Evolutionary conservation across 2,888 invertebrate genomes (phyloP).

Genomic region (Mythimna impura): DNA sequence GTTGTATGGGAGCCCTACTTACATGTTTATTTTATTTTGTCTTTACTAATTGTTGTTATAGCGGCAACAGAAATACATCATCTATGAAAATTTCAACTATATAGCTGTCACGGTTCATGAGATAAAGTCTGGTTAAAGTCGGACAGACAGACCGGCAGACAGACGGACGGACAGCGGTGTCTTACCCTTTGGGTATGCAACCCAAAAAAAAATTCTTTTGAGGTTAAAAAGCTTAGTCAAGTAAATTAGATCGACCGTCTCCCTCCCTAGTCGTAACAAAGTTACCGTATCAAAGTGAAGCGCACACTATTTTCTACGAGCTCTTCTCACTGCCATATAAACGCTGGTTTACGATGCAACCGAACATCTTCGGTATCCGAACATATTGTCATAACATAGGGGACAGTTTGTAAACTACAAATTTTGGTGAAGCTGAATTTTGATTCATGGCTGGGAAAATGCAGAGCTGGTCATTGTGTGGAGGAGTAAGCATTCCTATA

Average conservation of each 20-base stretch:
- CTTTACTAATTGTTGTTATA: too few relatives aligned
- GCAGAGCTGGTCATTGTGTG: not conserved
- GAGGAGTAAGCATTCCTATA: not conserved
- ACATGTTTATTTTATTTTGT: too few relatives aligned
- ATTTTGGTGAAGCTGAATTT: conserved; percentile 11
- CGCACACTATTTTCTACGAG: conserved; percentile 58
- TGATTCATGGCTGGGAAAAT: conserved; percentile 16
- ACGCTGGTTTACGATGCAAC: conserved; percentile 47
- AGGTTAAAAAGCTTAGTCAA: too few relatives aligned
- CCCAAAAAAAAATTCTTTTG: too few relatives aligned
- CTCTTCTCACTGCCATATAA: conserved; percentile 41
- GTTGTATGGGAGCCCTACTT: too few relatives aligned
- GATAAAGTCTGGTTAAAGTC: too few relatives aligned
- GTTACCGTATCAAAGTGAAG: conserved; percentile 45
- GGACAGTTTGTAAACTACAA: conserved; percentile 12
- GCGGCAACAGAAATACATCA: too few relatives aligned
- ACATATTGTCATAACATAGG: conserved; percentile 22
- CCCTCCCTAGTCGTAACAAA: conserved; percentile 48
- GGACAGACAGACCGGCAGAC: too few relatives aligned
- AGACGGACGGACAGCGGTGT: too few relatives aligned
- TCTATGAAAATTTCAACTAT: too few relatives aligned
- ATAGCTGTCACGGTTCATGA: too few relatives aligned
- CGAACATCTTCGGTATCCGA: conserved; percentile 32
- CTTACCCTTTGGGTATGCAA: too few relatives aligned
- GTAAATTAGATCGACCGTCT: not conserved